phyloP scores from a whole-genome alignment of 1,140 invertebrate species.

The Fopius arisanus region DNA sequence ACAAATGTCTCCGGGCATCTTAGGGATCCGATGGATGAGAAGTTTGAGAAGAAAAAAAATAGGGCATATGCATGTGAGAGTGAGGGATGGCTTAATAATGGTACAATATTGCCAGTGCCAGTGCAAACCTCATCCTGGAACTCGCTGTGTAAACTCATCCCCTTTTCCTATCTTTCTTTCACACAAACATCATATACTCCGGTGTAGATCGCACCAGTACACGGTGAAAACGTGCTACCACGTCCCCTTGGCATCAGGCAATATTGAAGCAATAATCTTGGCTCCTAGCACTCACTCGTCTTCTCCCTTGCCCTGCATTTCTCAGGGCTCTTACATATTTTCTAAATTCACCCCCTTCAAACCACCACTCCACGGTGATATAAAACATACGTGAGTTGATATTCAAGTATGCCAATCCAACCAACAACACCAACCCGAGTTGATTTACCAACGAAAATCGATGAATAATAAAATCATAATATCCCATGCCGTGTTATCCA shows the following conservation, averaged over 20 bases:
- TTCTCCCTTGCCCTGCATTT: slow-evolving; percentile 38
- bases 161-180: background rate
- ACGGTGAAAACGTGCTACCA: slow-evolving; percentile 46
- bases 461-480: slow-evolving; percentile 27
- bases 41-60: slow-evolving; percentile 35
- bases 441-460: background rate
- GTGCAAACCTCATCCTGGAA: background rate
- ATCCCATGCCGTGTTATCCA: background rate
- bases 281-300: slow-evolving; percentile 20
- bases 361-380: background rate
- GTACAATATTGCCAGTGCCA: slow-evolving; percentile 36
- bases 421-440: slow-evolving; percentile 14
- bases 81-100: slow-evolving; percentile 58
- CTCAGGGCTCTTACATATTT: slow-evolving; percentile 8
- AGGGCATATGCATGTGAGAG: background rate
- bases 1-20: too few relatives aligned
- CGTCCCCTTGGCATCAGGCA: slow-evolving; percentile 53
- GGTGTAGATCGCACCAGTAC: slow-evolving; percentile 7
- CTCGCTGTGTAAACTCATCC: background rate
- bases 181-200: slow-evolving; percentile 21
- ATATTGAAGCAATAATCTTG: slow-evolving; percentile 61
- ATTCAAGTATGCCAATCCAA: background rate
- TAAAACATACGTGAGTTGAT: slow-evolving; percentile 4
- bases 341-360: slow-evolving; percentile 15
- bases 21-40: too few relatives aligned